These are phyloP conservation scores for Dendroctonus ponderosae DNA, from an alignment of 1,140 invertebrate genomes.

Conservation along the genomic window DNA sequence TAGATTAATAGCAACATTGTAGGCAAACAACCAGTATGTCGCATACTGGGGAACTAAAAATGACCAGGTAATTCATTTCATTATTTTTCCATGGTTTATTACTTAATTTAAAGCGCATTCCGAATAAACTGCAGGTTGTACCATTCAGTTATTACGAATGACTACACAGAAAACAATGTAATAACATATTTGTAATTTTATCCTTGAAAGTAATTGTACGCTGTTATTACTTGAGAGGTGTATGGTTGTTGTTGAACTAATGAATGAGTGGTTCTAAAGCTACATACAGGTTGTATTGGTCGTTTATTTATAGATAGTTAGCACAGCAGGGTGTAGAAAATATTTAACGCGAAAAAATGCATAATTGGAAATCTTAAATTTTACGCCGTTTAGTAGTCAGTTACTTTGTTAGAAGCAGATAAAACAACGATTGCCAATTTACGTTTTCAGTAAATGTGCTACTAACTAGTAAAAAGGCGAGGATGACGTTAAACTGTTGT, in stretches of 20 bases:
- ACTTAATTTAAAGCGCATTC: conserved; percentile 19
- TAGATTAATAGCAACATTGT: neutral
- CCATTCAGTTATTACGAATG: conserved; percentile 26
- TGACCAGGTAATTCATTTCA: neutral
- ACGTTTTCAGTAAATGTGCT: no score
- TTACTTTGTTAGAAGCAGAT: no score
- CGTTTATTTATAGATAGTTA: conserved; percentile 13
- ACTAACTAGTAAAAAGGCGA: no score
- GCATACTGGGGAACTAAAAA: neutral
- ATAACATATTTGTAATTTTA: conserved; percentile 33
- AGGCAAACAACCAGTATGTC: neutral
- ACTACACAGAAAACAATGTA: conserved; percentile 29
- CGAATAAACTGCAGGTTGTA: conserved; percentile 24
- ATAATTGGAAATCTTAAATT: conserved; percentile 6
- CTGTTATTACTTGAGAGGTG: conserved; percentile 15
- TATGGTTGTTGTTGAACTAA: conserved; percentile 21
- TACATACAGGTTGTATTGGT: conserved; percentile 2
- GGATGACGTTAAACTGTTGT: no score
- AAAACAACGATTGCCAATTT: no score
- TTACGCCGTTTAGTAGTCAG: no score
- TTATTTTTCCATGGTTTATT: conserved; percentile 15
- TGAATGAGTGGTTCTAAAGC: conserved; percentile 13
- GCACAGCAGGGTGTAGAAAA: conserved; percentile 4
- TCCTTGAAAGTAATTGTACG: conserved; percentile 27
- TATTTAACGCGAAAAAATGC: neutral